Evolutionary conservation across 2,888 invertebrate species (phyloP).

Genomic region (Allolobophora icterica): DNA sequence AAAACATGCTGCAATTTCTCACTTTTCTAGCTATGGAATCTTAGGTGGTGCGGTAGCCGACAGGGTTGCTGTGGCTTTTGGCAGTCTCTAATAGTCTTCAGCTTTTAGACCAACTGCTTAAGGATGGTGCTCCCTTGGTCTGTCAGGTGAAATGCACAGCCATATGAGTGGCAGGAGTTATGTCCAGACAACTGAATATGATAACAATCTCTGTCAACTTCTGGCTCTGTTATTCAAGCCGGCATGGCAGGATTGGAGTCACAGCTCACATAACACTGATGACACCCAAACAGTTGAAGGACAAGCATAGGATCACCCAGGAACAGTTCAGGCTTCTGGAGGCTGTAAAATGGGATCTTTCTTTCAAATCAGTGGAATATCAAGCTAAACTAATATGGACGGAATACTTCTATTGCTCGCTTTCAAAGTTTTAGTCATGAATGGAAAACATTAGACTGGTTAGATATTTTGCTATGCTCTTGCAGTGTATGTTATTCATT

Average conservation of each 20-base stretch:
- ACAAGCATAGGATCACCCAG: slow-evolving; percentile 7
- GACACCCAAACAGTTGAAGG: neutral
- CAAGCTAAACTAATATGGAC: slow-evolving; percentile 24
- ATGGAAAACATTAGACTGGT: slow-evolving; percentile 14
- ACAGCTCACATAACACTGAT: neutral
- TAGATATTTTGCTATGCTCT: slow-evolving; percentile 25
- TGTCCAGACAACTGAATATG: neutral
- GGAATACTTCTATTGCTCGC: slow-evolving; percentile 8
- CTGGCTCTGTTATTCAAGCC: slow-evolving; percentile 17
- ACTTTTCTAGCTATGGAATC: neutral
- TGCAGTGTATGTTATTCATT: slow-evolving; percentile 7
- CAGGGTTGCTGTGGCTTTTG: neutral
- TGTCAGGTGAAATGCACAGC: neutral
- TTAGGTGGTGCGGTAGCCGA: neutral
- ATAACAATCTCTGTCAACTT: slow-evolving; percentile 17
- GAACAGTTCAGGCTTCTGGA: slow-evolving; percentile 19
- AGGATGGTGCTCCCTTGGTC: slow-evolving; percentile 10
- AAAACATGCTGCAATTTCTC: neutral
- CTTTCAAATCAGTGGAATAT: neutral
- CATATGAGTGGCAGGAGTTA: slow-evolving; percentile 9
- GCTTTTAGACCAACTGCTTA: slow-evolving; percentile 7
- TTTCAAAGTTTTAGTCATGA: slow-evolving; percentile 26
- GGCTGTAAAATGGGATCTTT: neutral
- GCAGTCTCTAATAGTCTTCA: slow-evolving; percentile 1
- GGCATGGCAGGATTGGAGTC: slow-evolving; percentile 5